Evolutionary conservation across 2,113 vertebrate genomes (phyloP).

Genomic region (Pygoscelis adeliae): DNA sequence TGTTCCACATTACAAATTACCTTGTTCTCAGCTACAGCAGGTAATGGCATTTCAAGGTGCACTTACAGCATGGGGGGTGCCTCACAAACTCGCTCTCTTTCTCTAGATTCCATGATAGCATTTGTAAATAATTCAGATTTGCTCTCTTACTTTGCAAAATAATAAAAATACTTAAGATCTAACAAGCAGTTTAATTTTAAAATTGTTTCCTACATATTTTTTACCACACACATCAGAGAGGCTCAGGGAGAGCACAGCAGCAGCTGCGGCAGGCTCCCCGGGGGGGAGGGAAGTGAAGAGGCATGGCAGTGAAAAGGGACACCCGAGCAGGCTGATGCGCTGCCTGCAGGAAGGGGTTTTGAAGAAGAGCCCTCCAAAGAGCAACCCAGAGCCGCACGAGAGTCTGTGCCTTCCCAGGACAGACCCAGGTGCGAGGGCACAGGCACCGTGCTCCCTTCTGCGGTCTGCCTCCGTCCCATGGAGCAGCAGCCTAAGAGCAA

Average conservation of each 20-base stretch:
- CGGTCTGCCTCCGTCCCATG: neutral
- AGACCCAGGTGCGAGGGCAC: neutral
- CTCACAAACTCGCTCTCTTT: neutral
- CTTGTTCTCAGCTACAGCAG: slow-evolving; percentile 59
- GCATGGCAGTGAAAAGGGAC: neutral
- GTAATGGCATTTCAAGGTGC: slow-evolving; percentile 72
- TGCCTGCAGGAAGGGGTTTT: neutral
- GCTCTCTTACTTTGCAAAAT: neutral
- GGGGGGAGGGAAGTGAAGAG: no score
- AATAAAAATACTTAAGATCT: neutral
- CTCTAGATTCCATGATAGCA: neutral
- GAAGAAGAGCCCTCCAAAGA: neutral
- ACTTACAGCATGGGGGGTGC: neutral
- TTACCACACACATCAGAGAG: rapidly evolving
- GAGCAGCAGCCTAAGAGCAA: neutral
- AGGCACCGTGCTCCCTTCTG: rapidly evolving
- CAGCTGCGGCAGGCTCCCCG: neutral
- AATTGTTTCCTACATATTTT: neutral
- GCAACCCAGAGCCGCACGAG: rapidly evolving
- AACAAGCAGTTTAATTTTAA: neutral
- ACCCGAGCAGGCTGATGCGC: neutral
- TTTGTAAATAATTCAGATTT: neutral
- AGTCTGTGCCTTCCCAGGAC: neutral
- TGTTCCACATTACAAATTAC: slow-evolving; percentile 78
- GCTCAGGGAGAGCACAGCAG: neutral